Evolutionary conservation across 1,140 invertebrate genomes (phyloP).

Genomic region (Rhagoletis pomonella): DNA sequence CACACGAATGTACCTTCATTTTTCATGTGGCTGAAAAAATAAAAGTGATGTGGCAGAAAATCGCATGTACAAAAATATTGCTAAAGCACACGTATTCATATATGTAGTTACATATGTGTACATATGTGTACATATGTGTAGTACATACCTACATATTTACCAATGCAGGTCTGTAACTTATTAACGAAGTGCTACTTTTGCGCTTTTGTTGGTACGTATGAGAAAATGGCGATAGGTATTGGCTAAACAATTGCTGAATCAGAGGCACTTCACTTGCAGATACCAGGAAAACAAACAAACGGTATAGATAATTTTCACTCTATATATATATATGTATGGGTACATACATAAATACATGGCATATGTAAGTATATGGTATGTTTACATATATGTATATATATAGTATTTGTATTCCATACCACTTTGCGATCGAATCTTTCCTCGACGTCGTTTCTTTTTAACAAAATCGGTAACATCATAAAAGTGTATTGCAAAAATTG

Average conservation of each 20-base stretch:
- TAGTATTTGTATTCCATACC: neutral
- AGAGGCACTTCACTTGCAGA: conserved; percentile 34
- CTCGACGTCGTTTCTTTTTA: neutral
- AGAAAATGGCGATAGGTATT: conserved; percentile 22
- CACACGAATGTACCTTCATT: neutral
- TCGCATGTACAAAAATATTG: neutral
- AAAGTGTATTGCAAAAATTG: neutral
- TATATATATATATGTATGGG: neutral
- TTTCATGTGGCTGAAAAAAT: neutral
- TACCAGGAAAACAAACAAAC: neutral
- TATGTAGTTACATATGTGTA: no score
- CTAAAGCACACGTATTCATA: neutral
- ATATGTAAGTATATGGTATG: neutral
- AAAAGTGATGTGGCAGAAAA: neutral
- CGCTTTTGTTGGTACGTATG: conserved; percentile 5
- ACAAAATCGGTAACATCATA: conserved; percentile 24
- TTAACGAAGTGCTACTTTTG: neutral
- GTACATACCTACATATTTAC: neutral
- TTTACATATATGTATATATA: no score
- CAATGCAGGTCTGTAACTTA: neutral
- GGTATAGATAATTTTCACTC: neutral
- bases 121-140: neutral
- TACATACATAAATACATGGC: neutral
- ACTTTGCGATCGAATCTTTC: neutral
- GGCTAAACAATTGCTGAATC: conserved; percentile 26